Evolutionary conservation across 2,888 invertebrate species (phyloP).

Genomic region (Carabus problematicus): DNA sequence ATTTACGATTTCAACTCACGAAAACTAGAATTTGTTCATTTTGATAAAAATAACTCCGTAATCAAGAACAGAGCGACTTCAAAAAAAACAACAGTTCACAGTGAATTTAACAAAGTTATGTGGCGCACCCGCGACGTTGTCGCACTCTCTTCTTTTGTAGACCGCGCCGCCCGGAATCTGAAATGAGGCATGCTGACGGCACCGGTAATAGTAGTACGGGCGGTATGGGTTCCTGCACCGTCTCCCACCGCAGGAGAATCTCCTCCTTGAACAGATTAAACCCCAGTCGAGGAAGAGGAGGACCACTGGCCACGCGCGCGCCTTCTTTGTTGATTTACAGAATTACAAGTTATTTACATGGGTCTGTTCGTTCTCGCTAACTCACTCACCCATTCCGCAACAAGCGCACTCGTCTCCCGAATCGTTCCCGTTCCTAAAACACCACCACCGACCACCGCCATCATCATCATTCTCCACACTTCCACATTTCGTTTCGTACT

Average conservation of each 20-base stretch:
- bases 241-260: neutral
- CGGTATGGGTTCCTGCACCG: neutral
- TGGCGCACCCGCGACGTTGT: neutral
- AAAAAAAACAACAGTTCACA: conserved; percentile 37
- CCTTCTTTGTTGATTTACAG: conserved; percentile 39
- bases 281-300: neutral
- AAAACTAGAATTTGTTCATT: conserved; percentile 29
- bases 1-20: conserved; percentile 31
- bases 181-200: no score
- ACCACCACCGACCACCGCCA: neutral
- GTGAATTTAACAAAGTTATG: conserved; percentile 40
- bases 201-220: no score
- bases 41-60: conserved; percentile 35
- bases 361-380: conserved; percentile 5
- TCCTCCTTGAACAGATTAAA: neutral
- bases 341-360: conserved; percentile 42
- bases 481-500: neutral
- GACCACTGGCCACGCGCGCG: conserved; percentile 19
- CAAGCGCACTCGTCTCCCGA: neutral
- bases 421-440: neutral
- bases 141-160: no score
- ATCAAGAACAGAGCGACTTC: conserved; percentile 32
- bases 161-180: no score
- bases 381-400: neutral
- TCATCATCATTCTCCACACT: neutral